Base-by-base conservation (phyloP, 2,797 vertebrate genomes). In the Pangasius sanitwongsei region DNA sequence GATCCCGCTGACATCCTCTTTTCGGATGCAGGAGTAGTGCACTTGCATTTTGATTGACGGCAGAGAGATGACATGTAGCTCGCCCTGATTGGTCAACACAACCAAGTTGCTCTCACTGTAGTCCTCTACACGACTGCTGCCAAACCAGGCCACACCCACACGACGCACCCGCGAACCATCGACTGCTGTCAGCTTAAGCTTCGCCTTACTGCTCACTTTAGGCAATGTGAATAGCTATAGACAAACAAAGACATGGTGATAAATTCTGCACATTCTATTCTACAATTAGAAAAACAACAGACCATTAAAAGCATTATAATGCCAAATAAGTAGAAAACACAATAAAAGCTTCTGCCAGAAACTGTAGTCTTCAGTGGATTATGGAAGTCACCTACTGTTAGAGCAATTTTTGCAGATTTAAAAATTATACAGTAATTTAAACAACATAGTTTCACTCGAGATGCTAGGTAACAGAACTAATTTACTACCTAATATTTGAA, bases 1-100 rank as follows among this genome's bases (percentile, higher is more conserved):
- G 20, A 99, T 99, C 91, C 99, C 99, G 0, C 98, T 99, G 87
- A 99, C 97, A 16, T 99, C 99, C 94, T 99, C 98, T 74, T 96
- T 95, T 83, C 98, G 97, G 92, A 99, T 98, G 92, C 99, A 99
- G 83, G 97, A 96, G 91, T 98, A 97, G 6, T 97, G 98, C 70
- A 98, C 98, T 94, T 99, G 98, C 93, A 98, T 94, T 95, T 98
- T 99, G 77, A 99, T 96, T 44, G 96, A 92, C 0, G 99, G 98
- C 93, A 99, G 92, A 0, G 98, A 99, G 92, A 99, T 95, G 83
- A 98, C 98, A 53, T 98, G 98, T 88, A 99, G 94, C 59, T 99
- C 99, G 0, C 99, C 99, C 91, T 98, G 96, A 94, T 99, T 99
- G 90, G 98, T 99, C 89, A 99, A 96, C 65, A 98, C 96, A 4